A percentile compares a stretch with the other conserved stretches of the same genome.
Conservation (phyloP, 2,888 invertebrate genomes). For the Caenorhabditis doughertyi region DNA sequence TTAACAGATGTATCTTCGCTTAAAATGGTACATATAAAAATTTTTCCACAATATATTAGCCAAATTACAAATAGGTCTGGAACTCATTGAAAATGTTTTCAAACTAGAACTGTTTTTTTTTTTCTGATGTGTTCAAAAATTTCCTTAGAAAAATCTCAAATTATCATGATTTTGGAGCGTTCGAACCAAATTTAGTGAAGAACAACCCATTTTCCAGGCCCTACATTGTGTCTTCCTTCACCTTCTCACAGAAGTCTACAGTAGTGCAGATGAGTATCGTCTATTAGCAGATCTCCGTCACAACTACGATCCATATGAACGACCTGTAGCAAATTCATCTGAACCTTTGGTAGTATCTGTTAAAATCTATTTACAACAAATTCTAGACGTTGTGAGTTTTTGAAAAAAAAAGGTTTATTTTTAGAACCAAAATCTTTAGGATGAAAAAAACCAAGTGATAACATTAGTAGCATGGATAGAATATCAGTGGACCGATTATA, state of each 20-base stretch:
- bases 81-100: too few species aligned
- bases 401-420: neutral
- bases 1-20: too few species aligned
- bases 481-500: slow-evolving; percentile 79
- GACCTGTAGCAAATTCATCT: slow-evolving; percentile 76
- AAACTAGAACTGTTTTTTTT: too few species aligned
- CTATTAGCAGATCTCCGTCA: slow-evolving; percentile 73
- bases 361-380: slow-evolving; percentile 77
- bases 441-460: slow-evolving; percentile 79
- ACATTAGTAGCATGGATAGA: slow-evolving; percentile 78
- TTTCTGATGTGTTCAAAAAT: too few species aligned
- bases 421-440: slow-evolving; percentile 57
- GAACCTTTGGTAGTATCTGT: slow-evolving; percentile 75
- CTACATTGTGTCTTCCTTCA: slow-evolving; percentile 55
- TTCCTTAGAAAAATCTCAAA: too few species aligned
- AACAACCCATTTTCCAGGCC: slow-evolving; percentile 44
- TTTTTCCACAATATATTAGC: too few species aligned
- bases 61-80: too few species aligned
- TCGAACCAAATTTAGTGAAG: too few species aligned
- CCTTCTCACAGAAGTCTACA: slow-evolving; percentile 38
- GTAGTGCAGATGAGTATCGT: slow-evolving; percentile 74
- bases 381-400: slow-evolving; percentile 73
- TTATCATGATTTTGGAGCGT: too few species aligned
- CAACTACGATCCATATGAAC: slow-evolving; percentile 77
- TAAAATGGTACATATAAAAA: too few species aligned